Evolutionary conservation across 2,888 invertebrate species (phyloP), one percentile per base, ranked within the genome.

Genomic region (Ichneumon xanthorius): DNA sequence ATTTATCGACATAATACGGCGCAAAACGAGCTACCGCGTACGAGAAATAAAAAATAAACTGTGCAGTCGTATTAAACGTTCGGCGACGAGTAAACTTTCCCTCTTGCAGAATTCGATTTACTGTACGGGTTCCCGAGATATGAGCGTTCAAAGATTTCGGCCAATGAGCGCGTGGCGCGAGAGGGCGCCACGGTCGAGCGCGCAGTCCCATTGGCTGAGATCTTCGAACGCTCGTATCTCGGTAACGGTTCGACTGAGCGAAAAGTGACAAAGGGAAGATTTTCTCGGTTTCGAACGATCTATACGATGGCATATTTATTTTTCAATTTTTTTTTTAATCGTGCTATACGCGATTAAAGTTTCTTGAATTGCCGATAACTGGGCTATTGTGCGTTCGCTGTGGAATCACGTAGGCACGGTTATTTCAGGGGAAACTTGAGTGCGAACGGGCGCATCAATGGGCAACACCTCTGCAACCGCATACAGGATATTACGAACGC

Each of bases 401-500:
- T 78, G 67, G 70, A 22, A 48, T 55, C 68, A 70, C 63, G 75
- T 63, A n/a, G 53, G 11, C 22, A n/a, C 40, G 40, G 50, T 68
- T 30, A 45, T 22, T 63, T 33, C 61, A 37, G 45, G 55, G 37
- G 30, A 75, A 80, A 80, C 63, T 65, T 65, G 53, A 50, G 79
- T 61, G 71, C 71, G 65, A 53, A 76, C 68, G 37, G 79, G 70
- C 70, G 78, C 82, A 82, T 85, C 85, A 85, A 85, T 85, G 79
- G 45, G 85, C 82, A 82, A 79, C 78, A 80, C 67, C 82, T 82
- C 70, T 68, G 79, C 82, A 85, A 85, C 80, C 81, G 80, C 72
- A 71, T 67, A 82, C 85, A 85, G 82, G 82, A 82, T 85, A 80
- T 85, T 85, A 85, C 85, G 85, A 82, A 82, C 71, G 65, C 63